Evolutionary conservation across 2,888 invertebrate species (phyloP), one percentile per base, ranked within the genome.

Genomic region (Himalopsyche japonica): DNA sequence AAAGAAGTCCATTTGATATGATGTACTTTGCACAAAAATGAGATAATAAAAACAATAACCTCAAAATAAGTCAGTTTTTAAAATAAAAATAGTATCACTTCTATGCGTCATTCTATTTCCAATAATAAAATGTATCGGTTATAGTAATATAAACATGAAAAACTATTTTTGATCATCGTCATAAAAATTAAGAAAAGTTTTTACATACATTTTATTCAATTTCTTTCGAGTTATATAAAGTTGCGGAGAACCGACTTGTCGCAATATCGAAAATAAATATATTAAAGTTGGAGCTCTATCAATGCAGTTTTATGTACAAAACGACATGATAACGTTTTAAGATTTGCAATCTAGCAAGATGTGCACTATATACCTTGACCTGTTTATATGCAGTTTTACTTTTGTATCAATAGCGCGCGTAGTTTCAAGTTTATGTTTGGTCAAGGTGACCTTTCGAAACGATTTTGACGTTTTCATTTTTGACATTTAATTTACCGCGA

Each of bases 391-490:
- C 43, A 57, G 24, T 24, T 57, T 57, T 57, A 57, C 57, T 57
- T 82, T 77, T 82, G 77, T 82, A 82, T 82, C 49, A 77, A 77
- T 34, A 47, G 82, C 82, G 82, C 24, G 82, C 82, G 57, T 57
- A 57, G 57, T 76, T 76, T 76, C 30, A 76, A 76, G 34, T 76
- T 76, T 76, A 76, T 76, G 76, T 32, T 32, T 76, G 30, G 34
- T 79, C 79, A 85, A 85, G 85, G 85, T 85, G 82, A 85, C 85
- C 85, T 85, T 83, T 76, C 37, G 27, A 81, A 32, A 76, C 49
- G 15, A 49, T 76, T 82, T 85, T 85, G 85, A 85, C 85, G 57
- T 82, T 85, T 85, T 57, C 3, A 37, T 76, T 78, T 24, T 78
- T 43, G 43, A 57, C 57, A 57, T 24, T 57, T 34, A 78, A 78